Evolutionary conservation across 2,888 invertebrate species (phyloP).

Genomic region (Colletes collaris): DNA sequence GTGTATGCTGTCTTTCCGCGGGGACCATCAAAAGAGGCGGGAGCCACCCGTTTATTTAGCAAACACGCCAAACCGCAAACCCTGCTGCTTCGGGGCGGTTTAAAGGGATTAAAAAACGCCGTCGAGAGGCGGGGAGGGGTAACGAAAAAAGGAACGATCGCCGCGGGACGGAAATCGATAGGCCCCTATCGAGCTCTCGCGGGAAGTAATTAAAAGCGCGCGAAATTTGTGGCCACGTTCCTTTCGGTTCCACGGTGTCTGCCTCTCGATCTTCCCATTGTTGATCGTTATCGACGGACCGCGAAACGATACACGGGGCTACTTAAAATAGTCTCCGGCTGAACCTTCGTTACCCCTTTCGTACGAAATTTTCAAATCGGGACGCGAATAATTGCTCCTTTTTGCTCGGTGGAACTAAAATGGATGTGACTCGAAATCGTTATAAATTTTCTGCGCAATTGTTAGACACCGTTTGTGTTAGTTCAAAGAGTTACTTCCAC

Average conservation of each 20-base stretch:
- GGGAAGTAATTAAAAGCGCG: conserved; percentile 70
- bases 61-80: conserved; percentile 72
- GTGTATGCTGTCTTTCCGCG: conserved; percentile 62
- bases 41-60: conserved; percentile 71
- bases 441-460: too few species aligned
- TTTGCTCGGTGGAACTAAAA: too few species aligned
- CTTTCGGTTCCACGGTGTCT: conserved; percentile 32
- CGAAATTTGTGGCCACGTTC: conserved; percentile 66
- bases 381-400: too few species aligned
- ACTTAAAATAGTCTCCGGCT: too few species aligned
- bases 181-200: conserved; percentile 52
- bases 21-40: conserved; percentile 70
- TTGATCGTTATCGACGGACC: conserved; percentile 60
- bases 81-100: conserved; percentile 67
- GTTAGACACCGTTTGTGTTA: too few species aligned
- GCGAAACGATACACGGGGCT: conserved; percentile 16
- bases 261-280: conserved; percentile 37
- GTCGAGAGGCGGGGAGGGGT: background rate
- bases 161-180: conserved; percentile 65
- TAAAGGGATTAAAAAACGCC: conserved; percentile 64
- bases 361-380: too few species aligned
- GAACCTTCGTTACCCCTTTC: too few species aligned
- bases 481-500: too few species aligned
- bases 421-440: too few species aligned
- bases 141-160: conserved; percentile 57